A percentile compares a stretch with the other conserved stretches of the same genome.
Evolutionary conservation across 2,888 invertebrate genomes (phyloP).

Genomic region (Drosophila nr. fundita): DNA sequence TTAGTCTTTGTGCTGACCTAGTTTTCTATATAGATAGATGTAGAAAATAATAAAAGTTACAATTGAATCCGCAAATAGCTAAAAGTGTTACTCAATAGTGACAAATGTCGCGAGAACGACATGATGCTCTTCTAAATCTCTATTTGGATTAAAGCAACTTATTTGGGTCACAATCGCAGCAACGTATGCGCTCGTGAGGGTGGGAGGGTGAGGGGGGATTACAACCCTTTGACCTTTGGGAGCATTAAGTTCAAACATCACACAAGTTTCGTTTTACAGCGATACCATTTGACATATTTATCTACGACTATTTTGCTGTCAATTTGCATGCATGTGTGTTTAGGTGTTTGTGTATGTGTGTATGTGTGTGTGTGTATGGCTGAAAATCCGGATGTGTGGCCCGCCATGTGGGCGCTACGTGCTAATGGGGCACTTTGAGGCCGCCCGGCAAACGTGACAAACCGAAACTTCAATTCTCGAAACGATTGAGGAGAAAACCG

Average conservation of each 20-base stretch:
- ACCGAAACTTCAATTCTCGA: slow-evolving; percentile 24
- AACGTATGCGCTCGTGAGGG: background rate
- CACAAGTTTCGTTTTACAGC: slow-evolving; percentile 54
- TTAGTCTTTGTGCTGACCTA: slow-evolving; percentile 1
- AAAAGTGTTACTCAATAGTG: background rate
- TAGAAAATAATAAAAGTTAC: background rate
- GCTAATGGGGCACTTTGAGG: slow-evolving; percentile 49
- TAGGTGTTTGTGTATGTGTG: slow-evolving; percentile 3
- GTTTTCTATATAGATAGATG: background rate
- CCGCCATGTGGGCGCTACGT: slow-evolving; percentile 66
- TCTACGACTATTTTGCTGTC: slow-evolving; percentile 42
- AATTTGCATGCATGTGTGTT: slow-evolving; percentile 50
- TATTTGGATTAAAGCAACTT: slow-evolving; percentile 11
- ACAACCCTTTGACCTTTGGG: slow-evolving; percentile 61
- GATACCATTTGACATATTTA: slow-evolving; percentile 60
- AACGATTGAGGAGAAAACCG: slow-evolving; percentile 17
- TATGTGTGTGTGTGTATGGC: slow-evolving; percentile 15
- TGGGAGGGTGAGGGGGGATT: background rate
- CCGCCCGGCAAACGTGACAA: slow-evolving; percentile 48
- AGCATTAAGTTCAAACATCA: slow-evolving; percentile 70
- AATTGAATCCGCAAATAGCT: slow-evolving; percentile 2
- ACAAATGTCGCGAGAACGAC: slow-evolving; percentile 8
- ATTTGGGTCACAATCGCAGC: slow-evolving; percentile 42
- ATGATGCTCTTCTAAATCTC: slow-evolving; percentile 10
- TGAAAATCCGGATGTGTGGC: slow-evolving; percentile 32